phyloP scores from a whole-genome alignment of 53 echinoderm and acorn worm genomes.

The Zoroaster sp. region DNA sequence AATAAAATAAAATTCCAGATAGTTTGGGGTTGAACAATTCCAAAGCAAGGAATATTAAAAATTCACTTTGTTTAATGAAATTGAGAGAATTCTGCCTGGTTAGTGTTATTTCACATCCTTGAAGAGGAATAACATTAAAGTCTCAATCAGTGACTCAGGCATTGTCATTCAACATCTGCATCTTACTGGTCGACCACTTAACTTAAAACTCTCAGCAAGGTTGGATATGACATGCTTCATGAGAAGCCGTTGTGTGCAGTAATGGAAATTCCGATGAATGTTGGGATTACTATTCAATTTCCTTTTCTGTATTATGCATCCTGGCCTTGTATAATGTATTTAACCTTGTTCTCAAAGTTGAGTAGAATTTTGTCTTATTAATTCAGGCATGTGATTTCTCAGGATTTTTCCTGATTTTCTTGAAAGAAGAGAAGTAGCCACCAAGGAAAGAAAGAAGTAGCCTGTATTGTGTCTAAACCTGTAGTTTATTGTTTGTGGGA shows the following conservation, averaged over 20 bases:
- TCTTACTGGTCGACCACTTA: not conserved
- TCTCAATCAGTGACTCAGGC: slow-evolving; percentile 25
- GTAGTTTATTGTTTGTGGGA: too few species aligned
- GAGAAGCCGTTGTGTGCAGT: not conserved
- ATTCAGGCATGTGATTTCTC: too few species aligned
- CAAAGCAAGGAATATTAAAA: too few species aligned
- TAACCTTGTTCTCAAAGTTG: not conserved
- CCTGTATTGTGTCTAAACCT: too few species aligned
- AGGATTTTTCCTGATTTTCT: too few species aligned
- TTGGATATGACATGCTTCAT: not conserved
- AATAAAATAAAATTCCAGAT: too few species aligned
- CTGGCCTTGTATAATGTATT: not conserved
- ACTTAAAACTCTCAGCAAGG: not conserved
- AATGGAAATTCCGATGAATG: not conserved
- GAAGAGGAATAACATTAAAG: not conserved
- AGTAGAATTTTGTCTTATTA: not conserved
- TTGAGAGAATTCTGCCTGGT: not conserved
- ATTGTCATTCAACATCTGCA: slow-evolving; percentile 28
- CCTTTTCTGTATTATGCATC: not conserved
- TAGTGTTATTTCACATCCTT: slow-evolving; percentile 1
- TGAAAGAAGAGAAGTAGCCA: too few species aligned
- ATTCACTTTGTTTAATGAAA: not conserved
- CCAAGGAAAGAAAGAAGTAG: too few species aligned
- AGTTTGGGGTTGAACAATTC: too few species aligned
- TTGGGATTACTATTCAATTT: not conserved